Conservation (phyloP, 2,113 vertebrate species). For the Tinamus guttatus region DNA sequence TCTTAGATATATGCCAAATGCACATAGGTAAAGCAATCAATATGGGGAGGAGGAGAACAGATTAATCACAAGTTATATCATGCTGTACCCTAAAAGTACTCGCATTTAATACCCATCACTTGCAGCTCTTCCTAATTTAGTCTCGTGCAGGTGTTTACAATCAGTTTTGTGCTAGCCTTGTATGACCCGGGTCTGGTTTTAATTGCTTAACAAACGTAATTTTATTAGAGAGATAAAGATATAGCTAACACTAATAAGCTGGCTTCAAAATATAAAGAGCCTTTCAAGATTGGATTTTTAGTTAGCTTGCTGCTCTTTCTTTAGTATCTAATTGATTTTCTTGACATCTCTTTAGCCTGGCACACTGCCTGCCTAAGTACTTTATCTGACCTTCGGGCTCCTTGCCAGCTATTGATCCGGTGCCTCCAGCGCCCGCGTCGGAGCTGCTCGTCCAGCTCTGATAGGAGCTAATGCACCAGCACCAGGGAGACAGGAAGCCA, state of each 20-base stretch:
- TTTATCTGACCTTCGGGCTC: slow-evolving; percentile 88
- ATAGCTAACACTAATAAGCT: slow-evolving; percentile 77
- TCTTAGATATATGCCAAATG: slow-evolving; percentile 53
- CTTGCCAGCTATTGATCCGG: slow-evolving; percentile 82
- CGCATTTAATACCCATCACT: slow-evolving; percentile 38
- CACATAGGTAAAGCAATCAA: slow-evolving; percentile 69
- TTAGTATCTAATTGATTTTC: slow-evolving; percentile 88
- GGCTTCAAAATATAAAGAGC: slow-evolving; percentile 77
- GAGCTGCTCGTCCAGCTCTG: slow-evolving; percentile 81
- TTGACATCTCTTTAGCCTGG: slow-evolving; percentile 89
- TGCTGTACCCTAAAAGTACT: slow-evolving; percentile 20
- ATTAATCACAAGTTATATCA: slow-evolving; percentile 60
- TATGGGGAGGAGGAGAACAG: slow-evolving; percentile 53
- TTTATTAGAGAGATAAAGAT: slow-evolving; percentile 81
- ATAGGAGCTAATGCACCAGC: slow-evolving; percentile 81
- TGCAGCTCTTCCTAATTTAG: slow-evolving; percentile 27
- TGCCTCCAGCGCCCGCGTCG: slow-evolving; percentile 72
- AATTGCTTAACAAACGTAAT: slow-evolving; percentile 82
- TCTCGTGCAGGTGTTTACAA: slow-evolving; percentile 58
- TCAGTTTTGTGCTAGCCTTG: slow-evolving; percentile 52
- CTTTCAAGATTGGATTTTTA: slow-evolving; percentile 82
- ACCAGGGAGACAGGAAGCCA: slow-evolving; percentile 79
- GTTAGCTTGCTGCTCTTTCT: slow-evolving; percentile 83
- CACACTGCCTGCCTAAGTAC: slow-evolving; percentile 87
- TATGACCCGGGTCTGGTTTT: slow-evolving; percentile 70